These are phyloP conservation scores for Crotalus helleri DNA, from an alignment of 2,113 vertebrate genomes.

Conservation along the genomic window DNA sequence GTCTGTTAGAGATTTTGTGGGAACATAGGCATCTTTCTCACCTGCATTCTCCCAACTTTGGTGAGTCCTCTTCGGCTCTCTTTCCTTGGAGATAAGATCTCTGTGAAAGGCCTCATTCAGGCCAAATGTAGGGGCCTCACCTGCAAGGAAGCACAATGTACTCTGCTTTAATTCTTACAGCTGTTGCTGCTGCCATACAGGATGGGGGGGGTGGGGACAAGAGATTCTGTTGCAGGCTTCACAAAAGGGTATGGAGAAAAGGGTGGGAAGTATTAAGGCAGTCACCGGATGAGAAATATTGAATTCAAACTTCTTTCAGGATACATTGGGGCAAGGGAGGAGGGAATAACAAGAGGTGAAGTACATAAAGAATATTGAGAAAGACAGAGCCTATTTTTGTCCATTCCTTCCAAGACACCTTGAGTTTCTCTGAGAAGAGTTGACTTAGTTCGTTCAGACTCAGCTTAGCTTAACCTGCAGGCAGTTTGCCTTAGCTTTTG, in stretches of 20 bases:
- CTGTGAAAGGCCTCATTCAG: not conserved
- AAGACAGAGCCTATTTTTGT: not conserved
- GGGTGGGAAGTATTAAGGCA: not conserved
- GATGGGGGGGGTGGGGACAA: not conserved
- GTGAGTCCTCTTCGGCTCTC: not conserved
- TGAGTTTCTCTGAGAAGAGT: not conserved
- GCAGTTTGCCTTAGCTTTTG: not conserved
- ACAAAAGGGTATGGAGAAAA: not conserved
- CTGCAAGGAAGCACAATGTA: constrained; percentile 8
- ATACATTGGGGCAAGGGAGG: not conserved
- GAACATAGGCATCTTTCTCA: not conserved
- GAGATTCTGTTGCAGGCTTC: not conserved
- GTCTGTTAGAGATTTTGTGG: not conserved
- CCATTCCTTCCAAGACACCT: not conserved
- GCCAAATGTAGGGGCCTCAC: not conserved
- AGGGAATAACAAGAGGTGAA: not conserved
- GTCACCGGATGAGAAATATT: not conserved
- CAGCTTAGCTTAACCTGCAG: not conserved
- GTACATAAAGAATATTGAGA: not conserved
- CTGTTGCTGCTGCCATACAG: not conserved
- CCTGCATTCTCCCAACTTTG: not conserved
- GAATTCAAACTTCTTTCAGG: not conserved
- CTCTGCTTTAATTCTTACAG: not conserved
- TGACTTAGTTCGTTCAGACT: not conserved
- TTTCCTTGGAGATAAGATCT: not conserved